A percentile compares a stretch with the other conserved stretches of the same genome.
These are phyloP conservation scores for Muschampia plurimacula DNA, from an alignment of 2,888 invertebrate species.

Conservation along the genomic window DNA sequence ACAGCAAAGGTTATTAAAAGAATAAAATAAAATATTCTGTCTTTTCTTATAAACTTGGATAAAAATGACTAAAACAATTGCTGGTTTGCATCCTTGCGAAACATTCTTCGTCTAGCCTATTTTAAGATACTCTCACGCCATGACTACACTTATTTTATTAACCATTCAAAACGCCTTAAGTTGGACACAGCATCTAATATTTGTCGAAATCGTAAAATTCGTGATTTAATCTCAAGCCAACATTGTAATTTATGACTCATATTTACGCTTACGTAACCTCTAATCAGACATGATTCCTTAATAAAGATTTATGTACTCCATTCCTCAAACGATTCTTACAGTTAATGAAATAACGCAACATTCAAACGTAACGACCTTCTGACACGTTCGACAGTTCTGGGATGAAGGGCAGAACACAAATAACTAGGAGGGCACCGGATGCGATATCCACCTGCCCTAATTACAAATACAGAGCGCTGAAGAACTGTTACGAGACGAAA, in stretches of 20 bases:
- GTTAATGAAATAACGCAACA: not conserved
- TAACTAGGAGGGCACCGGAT: slow-evolving; percentile 27
- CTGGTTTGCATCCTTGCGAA: too few species aligned
- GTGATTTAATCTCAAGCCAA: too few species aligned
- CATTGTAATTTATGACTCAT: slow-evolving; percentile 4
- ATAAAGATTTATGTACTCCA: slow-evolving; percentile 2
- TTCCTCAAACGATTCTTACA: not conserved
- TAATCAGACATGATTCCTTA: not conserved
- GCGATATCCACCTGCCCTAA: slow-evolving; percentile 19
- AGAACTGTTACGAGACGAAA: not conserved
- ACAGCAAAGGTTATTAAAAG: too few species aligned
- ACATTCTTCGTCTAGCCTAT: too few species aligned
- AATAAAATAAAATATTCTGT: too few species aligned
- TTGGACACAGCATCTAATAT: not conserved
- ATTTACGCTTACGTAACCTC: slow-evolving; percentile 1
- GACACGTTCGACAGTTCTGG: slow-evolving; percentile 23
- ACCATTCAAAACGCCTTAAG: not conserved
- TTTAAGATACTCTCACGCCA: too few species aligned
- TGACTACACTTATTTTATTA: not conserved
- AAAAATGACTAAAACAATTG: too few species aligned
- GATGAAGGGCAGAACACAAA: slow-evolving; percentile 29
- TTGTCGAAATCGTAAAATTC: not conserved
- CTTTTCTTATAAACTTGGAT: too few species aligned
- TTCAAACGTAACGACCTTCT: slow-evolving; percentile 9
- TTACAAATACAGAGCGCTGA: slow-evolving; percentile 1